A percentile compares a stretch with the other conserved stretches of the same genome.
Evolutionary conservation across 2,888 invertebrate genomes (phyloP).

Genomic region (Microctonus brassicae): DNA sequence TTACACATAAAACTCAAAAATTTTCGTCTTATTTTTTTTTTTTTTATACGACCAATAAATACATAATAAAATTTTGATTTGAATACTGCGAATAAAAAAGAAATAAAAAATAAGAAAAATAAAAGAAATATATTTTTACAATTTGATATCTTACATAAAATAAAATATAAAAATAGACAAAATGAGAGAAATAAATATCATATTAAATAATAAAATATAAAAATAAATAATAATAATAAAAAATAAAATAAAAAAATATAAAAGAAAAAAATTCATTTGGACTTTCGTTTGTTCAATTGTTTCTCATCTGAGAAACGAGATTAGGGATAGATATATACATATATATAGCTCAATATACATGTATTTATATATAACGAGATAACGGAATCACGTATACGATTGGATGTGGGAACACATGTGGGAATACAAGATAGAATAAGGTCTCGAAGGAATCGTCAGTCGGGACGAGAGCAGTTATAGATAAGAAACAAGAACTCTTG

Average conservation of each 20-base stretch:
- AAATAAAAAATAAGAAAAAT: too few relatives aligned
- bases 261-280: neutral
- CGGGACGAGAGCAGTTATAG: constrained; percentile 36
- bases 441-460: constrained; percentile 33
- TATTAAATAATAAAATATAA: neutral
- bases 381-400: constrained; percentile 26
- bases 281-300: neutral
- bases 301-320: neutral
- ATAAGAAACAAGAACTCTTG: constrained; percentile 20
- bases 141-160: too few relatives aligned
- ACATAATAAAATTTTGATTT: too few relatives aligned
- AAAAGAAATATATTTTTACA: too few relatives aligned
- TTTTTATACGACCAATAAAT: neutral
- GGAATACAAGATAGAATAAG: constrained; percentile 29
- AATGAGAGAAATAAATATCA: neutral
- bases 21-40: neutral
- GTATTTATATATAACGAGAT: constrained; percentile 6
- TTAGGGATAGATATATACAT: neutral
- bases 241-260: neutral
- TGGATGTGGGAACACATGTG: constrained; percentile 18
- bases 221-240: neutral
- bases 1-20: neutral
- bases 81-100: too few relatives aligned
- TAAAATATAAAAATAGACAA: neutral
- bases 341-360: neutral